Percentiles rank a stretch among this genome's conserved stretches.
Evolutionary conservation across 2,113 vertebrate genomes (phyloP).

Genomic region (Euleptes europaea): DNA sequence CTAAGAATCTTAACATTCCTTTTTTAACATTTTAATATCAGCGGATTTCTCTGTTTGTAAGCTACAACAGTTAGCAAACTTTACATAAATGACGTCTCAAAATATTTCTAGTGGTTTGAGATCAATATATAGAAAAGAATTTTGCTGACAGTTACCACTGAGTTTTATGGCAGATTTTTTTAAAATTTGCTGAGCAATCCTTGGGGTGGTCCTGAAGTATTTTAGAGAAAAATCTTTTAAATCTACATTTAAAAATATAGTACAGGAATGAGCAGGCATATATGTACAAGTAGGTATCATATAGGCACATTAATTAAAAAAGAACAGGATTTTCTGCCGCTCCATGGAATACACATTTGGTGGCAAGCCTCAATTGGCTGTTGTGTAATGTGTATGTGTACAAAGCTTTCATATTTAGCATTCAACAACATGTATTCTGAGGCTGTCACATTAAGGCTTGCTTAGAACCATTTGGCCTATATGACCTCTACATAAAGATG

Average conservation of each 20-base stretch:
- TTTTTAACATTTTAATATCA: neutral
- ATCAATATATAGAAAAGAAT: too few species aligned
- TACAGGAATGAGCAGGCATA: too few species aligned
- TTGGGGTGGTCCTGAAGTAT: too few species aligned
- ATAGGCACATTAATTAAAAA: too few species aligned
- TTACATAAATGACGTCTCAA: neutral
- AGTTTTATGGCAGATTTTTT: neutral
- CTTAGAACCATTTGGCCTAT: neutral
- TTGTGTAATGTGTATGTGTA: neutral
- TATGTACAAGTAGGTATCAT: too few species aligned
- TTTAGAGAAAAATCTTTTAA: too few species aligned
- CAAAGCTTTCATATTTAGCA: neutral
- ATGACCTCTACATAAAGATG: neutral
- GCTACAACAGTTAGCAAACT: neutral
- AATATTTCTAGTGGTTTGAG: neutral
- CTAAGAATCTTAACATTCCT: neutral
- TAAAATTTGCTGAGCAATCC: neutral
- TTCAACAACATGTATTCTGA: neutral
- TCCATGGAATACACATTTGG: too few species aligned
- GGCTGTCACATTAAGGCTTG: neutral
- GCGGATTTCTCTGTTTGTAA: neutral
- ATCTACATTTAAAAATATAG: too few species aligned
- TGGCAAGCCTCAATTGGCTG: neutral
- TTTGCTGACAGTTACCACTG: neutral
- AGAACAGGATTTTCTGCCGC: too few species aligned